Percentiles rank a stretch among this genome's conserved stretches.
These are phyloP conservation scores for Podarcis muralis DNA, from an alignment of 2,113 vertebrate species.

Conservation along the genomic window DNA sequence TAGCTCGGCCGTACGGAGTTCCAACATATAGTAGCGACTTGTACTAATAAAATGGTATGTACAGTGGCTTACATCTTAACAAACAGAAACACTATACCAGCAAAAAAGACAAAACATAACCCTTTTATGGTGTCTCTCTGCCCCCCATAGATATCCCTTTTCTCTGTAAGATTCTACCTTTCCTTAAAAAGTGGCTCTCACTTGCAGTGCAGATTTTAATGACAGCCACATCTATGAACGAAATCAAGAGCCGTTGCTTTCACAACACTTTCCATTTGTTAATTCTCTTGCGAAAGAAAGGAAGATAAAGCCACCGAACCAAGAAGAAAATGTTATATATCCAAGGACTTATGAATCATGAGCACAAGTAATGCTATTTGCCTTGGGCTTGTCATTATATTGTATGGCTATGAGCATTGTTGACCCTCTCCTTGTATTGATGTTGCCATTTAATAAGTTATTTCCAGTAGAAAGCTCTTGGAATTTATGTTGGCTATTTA, in stretches of 20 bases:
- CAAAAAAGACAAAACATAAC: neutral
- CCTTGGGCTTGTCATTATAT: slow-evolving; percentile 11
- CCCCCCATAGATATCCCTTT: neutral
- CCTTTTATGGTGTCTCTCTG: neutral
- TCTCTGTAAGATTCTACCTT: neutral
- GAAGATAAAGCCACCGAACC: neutral
- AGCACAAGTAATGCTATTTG: neutral
- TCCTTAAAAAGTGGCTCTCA: neutral
- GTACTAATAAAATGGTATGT: neutral
- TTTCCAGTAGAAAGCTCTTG: neutral
- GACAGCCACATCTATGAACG: neutral
- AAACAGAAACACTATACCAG: neutral
- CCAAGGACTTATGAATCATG: neutral
- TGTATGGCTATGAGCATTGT: neutral
- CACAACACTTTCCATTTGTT: neutral
- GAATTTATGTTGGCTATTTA: slow-evolving; percentile 10
- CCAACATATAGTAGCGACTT: neutral
- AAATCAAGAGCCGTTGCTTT: neutral
- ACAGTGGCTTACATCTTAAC: neutral
- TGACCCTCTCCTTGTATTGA: slow-evolving; percentile 2
- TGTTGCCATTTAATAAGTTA: slow-evolving; percentile 15
- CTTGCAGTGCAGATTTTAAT: neutral
- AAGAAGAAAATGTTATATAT: neutral
- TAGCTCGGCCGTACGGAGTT: too few species aligned
- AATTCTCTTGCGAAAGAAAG: neutral